Conservation (phyloP, 2,888 invertebrate species). For the Spisula solida region DNA sequence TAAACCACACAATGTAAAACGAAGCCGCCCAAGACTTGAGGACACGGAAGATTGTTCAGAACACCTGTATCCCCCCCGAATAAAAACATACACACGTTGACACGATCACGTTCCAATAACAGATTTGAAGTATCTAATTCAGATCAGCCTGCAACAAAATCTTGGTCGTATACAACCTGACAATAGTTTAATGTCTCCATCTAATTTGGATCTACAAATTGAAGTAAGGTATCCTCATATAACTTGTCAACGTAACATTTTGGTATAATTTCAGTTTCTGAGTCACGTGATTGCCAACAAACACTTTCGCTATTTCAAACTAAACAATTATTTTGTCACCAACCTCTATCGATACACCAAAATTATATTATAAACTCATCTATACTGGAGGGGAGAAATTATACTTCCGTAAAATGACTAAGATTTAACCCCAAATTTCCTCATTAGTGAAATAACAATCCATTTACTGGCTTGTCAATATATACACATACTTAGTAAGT, state of each 20-base stretch:
- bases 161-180: not conserved
- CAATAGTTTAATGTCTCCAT: conserved; percentile 16
- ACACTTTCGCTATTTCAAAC: not conserved
- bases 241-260: conserved; percentile 7
- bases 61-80: not conserved
- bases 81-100: not conserved
- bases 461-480: not conserved
- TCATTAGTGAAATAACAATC: conserved; percentile 4
- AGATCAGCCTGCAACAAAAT: conserved; percentile 5
- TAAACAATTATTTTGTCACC: not conserved
- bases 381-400: not conserved
- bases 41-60: not conserved
- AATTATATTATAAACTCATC: not conserved
- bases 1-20: not conserved
- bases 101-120: conserved; percentile 8
- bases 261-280: not conserved
- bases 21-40: not conserved
- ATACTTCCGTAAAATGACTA: conserved; percentile 18
- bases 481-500: not conserved
- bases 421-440: not conserved
- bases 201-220: conserved; percentile 19
- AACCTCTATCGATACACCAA: not conserved
- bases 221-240: not conserved
- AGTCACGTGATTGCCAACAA: not conserved
- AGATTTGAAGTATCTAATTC: conserved; percentile 10